phyloP scores from a whole-genome alignment of 37 sponge, comb jelly and placozoan genomes.

The Hexactinellida sp. region DNA sequence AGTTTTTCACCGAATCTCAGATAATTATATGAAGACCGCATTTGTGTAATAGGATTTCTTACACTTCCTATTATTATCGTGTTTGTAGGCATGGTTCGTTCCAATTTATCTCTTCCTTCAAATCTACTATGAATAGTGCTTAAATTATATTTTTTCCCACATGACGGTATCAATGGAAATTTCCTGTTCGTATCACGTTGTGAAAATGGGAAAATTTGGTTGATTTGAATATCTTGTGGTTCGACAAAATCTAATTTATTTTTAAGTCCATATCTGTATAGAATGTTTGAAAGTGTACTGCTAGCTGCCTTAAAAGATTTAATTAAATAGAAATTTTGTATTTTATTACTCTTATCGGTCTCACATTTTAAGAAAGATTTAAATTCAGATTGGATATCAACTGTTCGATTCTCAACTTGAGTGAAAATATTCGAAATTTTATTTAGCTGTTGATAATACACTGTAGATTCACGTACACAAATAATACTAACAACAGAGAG shows the following conservation, averaged over 20 bases:
- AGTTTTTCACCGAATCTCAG: neutral
- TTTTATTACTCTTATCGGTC: neutral
- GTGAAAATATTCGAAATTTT: neutral
- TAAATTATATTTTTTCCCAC: neutral
- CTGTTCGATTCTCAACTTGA: neutral
- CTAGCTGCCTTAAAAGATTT: neutral
- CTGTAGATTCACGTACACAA: neutral
- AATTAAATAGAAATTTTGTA: neutral
- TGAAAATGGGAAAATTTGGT: slow-evolving; percentile 12
- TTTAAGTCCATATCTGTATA: neutral
- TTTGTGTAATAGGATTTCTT: neutral
- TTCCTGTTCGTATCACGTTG: neutral
- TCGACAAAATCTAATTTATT: neutral
- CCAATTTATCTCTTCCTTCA: neutral
- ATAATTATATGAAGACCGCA: neutral
- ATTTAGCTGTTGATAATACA: neutral
- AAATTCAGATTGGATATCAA: neutral
- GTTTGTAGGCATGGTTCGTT: neutral
- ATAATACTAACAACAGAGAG: neutral
- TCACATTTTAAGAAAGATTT: slow-evolving; percentile 5
- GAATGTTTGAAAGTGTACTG: neutral
- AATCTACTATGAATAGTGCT: neutral
- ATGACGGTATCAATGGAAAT: neutral
- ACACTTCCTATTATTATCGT: neutral
- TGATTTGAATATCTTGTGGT: neutral